These are phyloP conservation scores for Plumapathes pennacea DNA, from an alignment of 92 coral and sea anemone species.

Conservation along the genomic window DNA sequence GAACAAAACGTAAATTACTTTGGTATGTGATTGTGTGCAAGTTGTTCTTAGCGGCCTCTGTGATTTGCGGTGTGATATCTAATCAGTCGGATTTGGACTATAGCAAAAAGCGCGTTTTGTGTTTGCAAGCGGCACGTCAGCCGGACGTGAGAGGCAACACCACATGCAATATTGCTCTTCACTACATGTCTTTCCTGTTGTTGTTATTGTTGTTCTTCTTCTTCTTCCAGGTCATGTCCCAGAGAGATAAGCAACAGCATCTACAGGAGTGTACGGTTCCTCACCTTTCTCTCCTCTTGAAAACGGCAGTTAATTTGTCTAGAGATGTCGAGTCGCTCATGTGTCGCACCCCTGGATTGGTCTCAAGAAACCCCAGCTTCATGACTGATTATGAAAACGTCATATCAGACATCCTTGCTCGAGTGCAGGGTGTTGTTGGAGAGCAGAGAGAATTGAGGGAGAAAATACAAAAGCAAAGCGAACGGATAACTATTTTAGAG, in stretches of 20 bases:
- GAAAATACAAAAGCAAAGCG: slow-evolving; percentile 3
- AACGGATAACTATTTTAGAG: slow-evolving; percentile 9
- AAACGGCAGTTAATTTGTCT: neutral
- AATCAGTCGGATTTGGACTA: no score
- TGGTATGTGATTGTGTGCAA: no score
- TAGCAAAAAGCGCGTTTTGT: no score
- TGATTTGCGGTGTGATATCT: no score
- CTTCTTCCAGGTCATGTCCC: slow-evolving; percentile 4
- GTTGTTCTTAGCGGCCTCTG: no score
- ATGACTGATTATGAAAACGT: neutral
- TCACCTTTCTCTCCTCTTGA: neutral
- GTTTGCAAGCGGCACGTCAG: no score
- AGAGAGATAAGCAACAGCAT: neutral
- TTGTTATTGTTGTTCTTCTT: no score
- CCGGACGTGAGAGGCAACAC: no score
- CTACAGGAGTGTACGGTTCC: neutral
- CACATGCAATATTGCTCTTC: no score
- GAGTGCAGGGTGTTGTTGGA: neutral
- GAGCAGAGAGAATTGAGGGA: slow-evolving; percentile 1
- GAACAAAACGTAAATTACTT: no score
- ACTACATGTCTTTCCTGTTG: no score
- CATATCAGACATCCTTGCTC: slow-evolving; percentile 1
- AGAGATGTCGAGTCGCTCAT: slow-evolving; percentile 1
- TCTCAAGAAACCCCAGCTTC: neutral
- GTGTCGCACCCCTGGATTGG: neutral